Base-by-base conservation (phyloP, 2,888 invertebrate genomes). In the Drosophila mulleri region DNA sequence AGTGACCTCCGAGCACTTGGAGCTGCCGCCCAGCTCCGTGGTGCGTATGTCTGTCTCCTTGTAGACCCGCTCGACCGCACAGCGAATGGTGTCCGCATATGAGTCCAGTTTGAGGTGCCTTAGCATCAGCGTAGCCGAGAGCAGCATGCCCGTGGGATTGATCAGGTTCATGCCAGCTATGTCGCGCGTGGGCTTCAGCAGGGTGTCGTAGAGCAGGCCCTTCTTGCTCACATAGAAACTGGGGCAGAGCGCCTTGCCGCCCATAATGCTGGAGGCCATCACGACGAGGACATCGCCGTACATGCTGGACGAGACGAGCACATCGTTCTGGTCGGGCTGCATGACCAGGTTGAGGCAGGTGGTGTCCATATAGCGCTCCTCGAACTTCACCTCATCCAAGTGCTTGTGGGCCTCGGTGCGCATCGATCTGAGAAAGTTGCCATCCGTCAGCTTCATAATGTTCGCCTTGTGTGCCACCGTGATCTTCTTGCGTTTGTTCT, bases 391-490 rank as follows among this genome's bases (percentile, higher is more conserved):
- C 90, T 96, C 96, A 0, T 98, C 97, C 92, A 97, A 98, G 29
- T 97, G 93, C 83, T 96, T 95, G 0, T 97, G 95, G 91, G 97
- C 96, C 95, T 96, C 96, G 89, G 96, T 95, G 90, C 98, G 98
- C 77, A 97, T 96, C 86, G 95, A 95, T 72, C 48, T 26, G 7
- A 99, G 94, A 92, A 99, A 99, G 61, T 98, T 94, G 0, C 99
- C 99, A 93, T 99, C 99, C 9, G 98, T 98, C 14, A 99, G 94
- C 92, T 98, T 98, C 99, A 99, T 99, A 89, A 99, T 99, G 92
- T 99, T 99, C 0, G 99, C 99, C 94, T 99, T 99, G 94, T 99
- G 99, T 2, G 99, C 98, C 47, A 98, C 98, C 16, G 99, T 99
- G 16, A 99, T 98, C 94, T 97, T 98, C 94, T 97, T 97, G 39